Conservation (phyloP, 2,888 invertebrate genomes). For the Ormyrus thymus region DNA sequence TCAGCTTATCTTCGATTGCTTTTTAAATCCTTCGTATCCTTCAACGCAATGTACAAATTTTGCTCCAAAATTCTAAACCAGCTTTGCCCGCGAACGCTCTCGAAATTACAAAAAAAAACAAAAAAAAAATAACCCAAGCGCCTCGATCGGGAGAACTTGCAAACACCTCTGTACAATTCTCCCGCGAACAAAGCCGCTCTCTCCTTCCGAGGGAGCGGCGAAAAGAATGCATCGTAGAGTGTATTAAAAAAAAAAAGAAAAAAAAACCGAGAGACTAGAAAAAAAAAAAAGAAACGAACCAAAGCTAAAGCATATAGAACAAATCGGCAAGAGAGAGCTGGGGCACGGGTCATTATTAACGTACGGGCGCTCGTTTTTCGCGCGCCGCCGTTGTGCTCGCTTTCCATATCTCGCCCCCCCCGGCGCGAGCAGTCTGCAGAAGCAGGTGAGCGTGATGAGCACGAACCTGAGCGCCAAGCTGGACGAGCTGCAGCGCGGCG, state of each 20-base stretch:
- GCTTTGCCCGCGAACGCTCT: too few species aligned
- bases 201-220: neutral
- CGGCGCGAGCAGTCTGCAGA: slow-evolving; percentile 86
- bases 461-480: slow-evolving; percentile 96
- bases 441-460: slow-evolving; percentile 98
- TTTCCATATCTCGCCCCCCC: neutral
- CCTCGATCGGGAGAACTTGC: too few species aligned
- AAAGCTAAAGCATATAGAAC: too few species aligned
- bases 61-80: too few species aligned
- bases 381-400: neutral
- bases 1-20: too few species aligned
- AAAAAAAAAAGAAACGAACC: neutral
- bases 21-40: too few species aligned
- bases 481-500: slow-evolving; percentile 92
- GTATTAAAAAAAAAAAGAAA: slow-evolving; percentile 3
- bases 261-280: neutral
- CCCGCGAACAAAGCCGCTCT: neutral
- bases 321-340: slow-evolving; percentile 8
- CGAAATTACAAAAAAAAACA: too few species aligned
- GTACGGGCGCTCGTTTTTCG: slow-evolving; percentile 53
- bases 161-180: neutral
- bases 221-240: slow-evolving; percentile 17
- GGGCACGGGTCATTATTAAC: neutral
- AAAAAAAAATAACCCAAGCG: too few species aligned
- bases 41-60: too few species aligned